Conservation (phyloP, 2,888 invertebrate species). For the Dryomyza anilis region DNA sequence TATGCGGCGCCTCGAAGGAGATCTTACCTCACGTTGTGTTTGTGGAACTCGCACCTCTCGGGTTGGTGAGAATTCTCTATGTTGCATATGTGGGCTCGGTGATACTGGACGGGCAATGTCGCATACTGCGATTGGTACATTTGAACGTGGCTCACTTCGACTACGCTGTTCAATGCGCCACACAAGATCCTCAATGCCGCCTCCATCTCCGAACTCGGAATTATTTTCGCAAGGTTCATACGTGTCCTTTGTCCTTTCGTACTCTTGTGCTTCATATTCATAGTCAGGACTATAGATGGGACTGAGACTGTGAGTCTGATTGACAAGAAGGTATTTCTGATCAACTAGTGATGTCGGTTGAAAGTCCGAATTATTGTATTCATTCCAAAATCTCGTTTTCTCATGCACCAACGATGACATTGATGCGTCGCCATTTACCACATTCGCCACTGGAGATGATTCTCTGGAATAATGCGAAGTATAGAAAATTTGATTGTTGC, state of each 20-base stretch:
- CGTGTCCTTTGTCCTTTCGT: slow-evolving; percentile 28
- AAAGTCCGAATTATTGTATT: slow-evolving; percentile 58
- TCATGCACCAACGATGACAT: slow-evolving; percentile 69
- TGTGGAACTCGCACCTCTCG: slow-evolving; percentile 62
- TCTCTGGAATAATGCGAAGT: slow-evolving; percentile 55
- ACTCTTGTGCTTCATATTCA: slow-evolving; percentile 7
- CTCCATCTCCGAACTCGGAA: slow-evolving; percentile 47
- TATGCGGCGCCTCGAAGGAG: slow-evolving; percentile 72
- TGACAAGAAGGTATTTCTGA: slow-evolving; percentile 69
- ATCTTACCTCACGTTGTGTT: slow-evolving; percentile 62
- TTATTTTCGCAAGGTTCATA: slow-evolving; percentile 37
- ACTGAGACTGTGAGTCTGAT: slow-evolving; percentile 62
- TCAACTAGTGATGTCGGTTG: slow-evolving; percentile 70
- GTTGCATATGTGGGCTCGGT: background rate
- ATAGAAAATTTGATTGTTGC: background rate
- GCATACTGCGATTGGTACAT: slow-evolving; percentile 15
- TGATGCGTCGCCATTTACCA: slow-evolving; percentile 23
- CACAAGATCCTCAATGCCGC: slow-evolving; percentile 58
- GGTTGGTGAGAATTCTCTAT: slow-evolving; percentile 50
- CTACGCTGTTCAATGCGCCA: slow-evolving; percentile 65
- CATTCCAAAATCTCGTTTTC: slow-evolving; percentile 72
- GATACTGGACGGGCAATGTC: slow-evolving; percentile 34
- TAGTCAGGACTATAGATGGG: slow-evolving; percentile 34
- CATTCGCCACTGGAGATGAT: slow-evolving; percentile 50
- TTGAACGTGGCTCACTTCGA: slow-evolving; percentile 68